These are phyloP conservation scores for Elaphurus davidianus DNA, from an alignment of 2,113 vertebrate species.

Conservation along the genomic window DNA sequence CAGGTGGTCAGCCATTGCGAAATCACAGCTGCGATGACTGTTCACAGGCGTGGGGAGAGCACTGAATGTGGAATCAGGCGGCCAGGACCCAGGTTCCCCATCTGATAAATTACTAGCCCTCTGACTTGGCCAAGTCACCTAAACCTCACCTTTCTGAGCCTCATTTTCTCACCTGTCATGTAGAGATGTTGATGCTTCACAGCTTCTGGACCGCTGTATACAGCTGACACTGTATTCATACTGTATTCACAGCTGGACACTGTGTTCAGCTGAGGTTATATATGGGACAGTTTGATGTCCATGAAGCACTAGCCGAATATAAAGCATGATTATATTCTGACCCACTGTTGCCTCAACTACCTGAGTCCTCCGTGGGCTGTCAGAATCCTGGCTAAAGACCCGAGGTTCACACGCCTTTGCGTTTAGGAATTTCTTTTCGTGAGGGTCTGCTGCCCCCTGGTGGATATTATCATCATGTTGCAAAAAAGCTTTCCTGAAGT, in stretches of 20 bases:
- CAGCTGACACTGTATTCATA: too few species aligned
- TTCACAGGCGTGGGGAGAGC: too few species aligned
- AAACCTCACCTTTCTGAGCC: not conserved
- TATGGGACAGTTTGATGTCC: not conserved
- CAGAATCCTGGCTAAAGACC: too few species aligned
- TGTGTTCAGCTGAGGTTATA: not conserved
- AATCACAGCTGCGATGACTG: fast-evolving
- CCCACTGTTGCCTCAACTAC: not conserved
- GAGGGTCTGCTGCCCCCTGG: conserved; percentile 49
- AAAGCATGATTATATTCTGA: not conserved
- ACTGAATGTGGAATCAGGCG: not conserved
- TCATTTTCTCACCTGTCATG: not conserved
- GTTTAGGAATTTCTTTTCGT: not conserved
- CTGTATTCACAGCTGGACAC: too few species aligned
- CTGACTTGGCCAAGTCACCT: not conserved
- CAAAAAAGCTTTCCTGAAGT: not conserved
- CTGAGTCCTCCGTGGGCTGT: not conserved
- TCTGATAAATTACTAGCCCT: not conserved
- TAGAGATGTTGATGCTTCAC: not conserved
- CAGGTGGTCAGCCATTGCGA: fast-evolving
- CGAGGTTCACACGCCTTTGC: not conserved
- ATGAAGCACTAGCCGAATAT: not conserved
- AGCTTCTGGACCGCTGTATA: not conserved
- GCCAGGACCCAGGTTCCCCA: not conserved
- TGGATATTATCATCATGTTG: not conserved